A percentile compares a stretch with the other conserved stretches of the same genome.
phyloP scores from a whole-genome alignment of 2,888 invertebrate species.

The Plagodis pulveraria region DNA sequence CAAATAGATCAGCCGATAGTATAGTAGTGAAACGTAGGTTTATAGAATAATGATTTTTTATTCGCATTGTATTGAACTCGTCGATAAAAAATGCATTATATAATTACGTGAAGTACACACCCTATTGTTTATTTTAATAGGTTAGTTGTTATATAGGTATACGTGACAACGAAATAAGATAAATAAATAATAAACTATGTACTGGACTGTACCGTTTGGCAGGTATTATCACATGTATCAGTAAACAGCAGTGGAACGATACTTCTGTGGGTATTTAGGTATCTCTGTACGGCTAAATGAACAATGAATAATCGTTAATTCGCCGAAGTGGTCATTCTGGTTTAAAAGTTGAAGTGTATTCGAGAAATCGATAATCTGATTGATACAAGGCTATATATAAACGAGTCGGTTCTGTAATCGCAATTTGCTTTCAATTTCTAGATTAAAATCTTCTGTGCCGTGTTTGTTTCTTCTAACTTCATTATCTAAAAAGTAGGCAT shows the following conservation, averaged over 20 bases:
- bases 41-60: too few relatives aligned
- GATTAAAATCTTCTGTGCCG: background rate
- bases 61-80: too few relatives aligned
- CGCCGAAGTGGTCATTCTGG: constrained; percentile 11
- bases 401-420: too few relatives aligned
- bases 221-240: constrained; percentile 3
- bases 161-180: too few relatives aligned
- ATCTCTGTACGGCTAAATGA: constrained; percentile 15
- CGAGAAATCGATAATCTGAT: background rate
- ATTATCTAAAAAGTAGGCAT: too few relatives aligned
- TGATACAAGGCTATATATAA: background rate
- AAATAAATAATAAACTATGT: background rate
- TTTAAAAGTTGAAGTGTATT: constrained; percentile 4
- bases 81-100: too few relatives aligned
- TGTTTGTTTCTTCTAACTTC: too few relatives aligned
- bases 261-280: constrained; percentile 18
- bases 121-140: too few relatives aligned
- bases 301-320: constrained; percentile 19
- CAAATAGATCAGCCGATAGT: too few relatives aligned
- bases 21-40: too few relatives aligned
- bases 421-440: constrained; percentile 8
- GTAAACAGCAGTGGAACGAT: constrained; percentile 19
- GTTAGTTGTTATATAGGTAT: too few relatives aligned
- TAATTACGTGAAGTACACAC: too few relatives aligned
- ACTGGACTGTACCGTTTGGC: constrained; percentile 8